Base-by-base conservation (phyloP, 1,140 invertebrate genomes). In the Metopolophium dirhodum region DNA sequence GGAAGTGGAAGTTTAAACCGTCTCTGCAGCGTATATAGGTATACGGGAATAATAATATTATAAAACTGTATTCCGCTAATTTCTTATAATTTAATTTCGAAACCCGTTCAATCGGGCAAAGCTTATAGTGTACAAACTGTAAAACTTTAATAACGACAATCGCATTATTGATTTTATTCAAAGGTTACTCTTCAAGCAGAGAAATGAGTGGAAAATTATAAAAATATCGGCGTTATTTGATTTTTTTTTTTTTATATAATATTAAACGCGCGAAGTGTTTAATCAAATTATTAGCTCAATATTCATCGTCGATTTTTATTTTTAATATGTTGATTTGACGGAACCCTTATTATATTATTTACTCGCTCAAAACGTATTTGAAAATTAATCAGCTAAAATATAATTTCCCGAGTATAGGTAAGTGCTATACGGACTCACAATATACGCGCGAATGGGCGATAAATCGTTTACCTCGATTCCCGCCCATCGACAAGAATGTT, bases 311-410 rank as follows among this genome's bases (percentile, higher is more conserved):
- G n/a, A 77, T 77, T 77, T 77, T 77, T 68, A n/a, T 61, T 77
- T 77, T 77, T 77, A 68, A 77, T 77, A n/a, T n/a, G 61, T n/a
- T n/a, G 18, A 77, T 77, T 77, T 77, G 30, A 35, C 6, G 4
- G n/a, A 61, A n/a, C 3, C 14, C 14, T 77, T 77, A 77, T 77
- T 77, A 77, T 35, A n/a, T 77, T 18, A 77, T 35, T 77, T 77
- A 77, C 30, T n/a, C 61, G 30, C 30, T n/a, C 30, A 77, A 68
- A 77, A 77, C 30, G 30, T 77, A 77, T 77, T 77, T 77, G 61
- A 77, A 77, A 77, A 77, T n/a, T 77, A 77, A 77, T 77, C 61
- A 77, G 61, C 14, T 77, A 77, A 77, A 77, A 77, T 35, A 77
- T 77, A 77, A 77, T 77, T 77, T 77, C 30, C 61, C 61, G 61